Percentiles rank a stretch among this genome's conserved stretches.
Conservation (phyloP, 2,113 vertebrate species). For the Thamnaconus septentrionalis region DNA sequence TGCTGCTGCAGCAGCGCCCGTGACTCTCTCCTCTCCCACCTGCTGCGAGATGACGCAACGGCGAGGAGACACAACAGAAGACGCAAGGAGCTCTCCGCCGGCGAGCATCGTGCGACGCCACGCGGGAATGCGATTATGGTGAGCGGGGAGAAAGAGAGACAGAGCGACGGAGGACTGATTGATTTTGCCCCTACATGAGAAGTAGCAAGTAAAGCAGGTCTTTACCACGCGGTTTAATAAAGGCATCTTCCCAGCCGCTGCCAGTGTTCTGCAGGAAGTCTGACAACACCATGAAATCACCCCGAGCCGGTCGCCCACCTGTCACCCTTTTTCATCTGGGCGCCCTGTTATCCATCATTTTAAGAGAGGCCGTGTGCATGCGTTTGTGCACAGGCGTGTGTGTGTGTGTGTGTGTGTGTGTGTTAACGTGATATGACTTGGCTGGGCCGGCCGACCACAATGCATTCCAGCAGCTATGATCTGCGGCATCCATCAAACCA, state of each 20-base stretch:
- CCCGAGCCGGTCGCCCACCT: constrained; percentile 31
- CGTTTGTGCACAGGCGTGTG: constrained; percentile 11
- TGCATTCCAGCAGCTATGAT: constrained; percentile 59
- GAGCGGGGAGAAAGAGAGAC: too few relatives aligned
- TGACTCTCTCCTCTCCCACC: constrained; percentile 41
- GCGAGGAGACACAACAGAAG: constrained; percentile 34
- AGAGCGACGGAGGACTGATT: too few relatives aligned
- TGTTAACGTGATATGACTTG: constrained; percentile 51
- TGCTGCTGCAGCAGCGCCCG: constrained; percentile 53
- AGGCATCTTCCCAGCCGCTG: background rate
- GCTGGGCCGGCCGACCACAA: constrained; percentile 40
- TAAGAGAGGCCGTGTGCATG: background rate
- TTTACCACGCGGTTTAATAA: background rate
- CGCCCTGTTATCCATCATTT: constrained; percentile 24
- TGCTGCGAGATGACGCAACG: constrained; percentile 64
- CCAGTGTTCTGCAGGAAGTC: background rate
- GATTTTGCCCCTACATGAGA: too few relatives aligned
- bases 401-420: constrained; percentile 14
- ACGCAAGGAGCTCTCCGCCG: background rate
- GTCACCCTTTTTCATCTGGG: constrained; percentile 51
- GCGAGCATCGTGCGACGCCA: too few relatives aligned
- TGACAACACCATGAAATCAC: constrained; percentile 33
- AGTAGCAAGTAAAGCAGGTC: too few relatives aligned
- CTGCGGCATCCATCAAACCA: constrained; percentile 55
- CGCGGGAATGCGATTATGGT: too few relatives aligned